Base-by-base conservation (phyloP, 2,113 vertebrate genomes). In the Telmatochromis sp. region DNA sequence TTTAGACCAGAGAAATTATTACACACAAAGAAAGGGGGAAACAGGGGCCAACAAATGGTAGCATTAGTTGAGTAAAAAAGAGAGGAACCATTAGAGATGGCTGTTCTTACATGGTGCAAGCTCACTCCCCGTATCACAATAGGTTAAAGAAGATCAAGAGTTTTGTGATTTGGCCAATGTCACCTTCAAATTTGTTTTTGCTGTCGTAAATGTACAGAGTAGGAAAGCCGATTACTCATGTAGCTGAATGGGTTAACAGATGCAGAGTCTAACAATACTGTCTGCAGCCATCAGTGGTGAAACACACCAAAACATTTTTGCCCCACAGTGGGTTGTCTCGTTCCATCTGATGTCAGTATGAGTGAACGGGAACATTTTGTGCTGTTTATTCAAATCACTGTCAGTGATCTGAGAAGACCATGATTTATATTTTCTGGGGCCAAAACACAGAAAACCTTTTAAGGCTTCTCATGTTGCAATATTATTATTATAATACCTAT, bases 1-100 rank as follows among this genome's bases (percentile, higher is more conserved):
- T 95, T 92, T 91, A 94, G 94, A 95, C 95, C 82, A 87, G 92
- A 91, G 70, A 90, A 92, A 94, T 91, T 58, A 94, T 55, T 87
- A 49, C 49, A 40, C 65, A 68, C 75, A 89, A 80, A 84, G 70
- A 91, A 49, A 81, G 45, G 81, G 92, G 92, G 80, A 84, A 80
- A 54, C 84, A 82, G 82, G 87, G 89, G 80, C 83, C 79, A 57
- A 80, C 70, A 75, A 90, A 92, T 80, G 85, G 51, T 45, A 89
- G 85, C n/a, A 93, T 82, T 73, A 90, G 81, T 28, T 7, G 40
- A 89, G 83, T 82, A 79, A 75, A 60, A 82, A 58, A 60, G n/a
- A 82, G 57, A 90, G 63, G 65, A 68, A 17, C 73, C 86, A 82
- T 88, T 93, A 85, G 13, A 89, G 42, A 58, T 83, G 89, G 75